Evolutionary conservation across 2,113 vertebrate genomes (phyloP), one percentile per base, ranked within the genome.

Genomic region (Heterotis niloticus): DNA sequence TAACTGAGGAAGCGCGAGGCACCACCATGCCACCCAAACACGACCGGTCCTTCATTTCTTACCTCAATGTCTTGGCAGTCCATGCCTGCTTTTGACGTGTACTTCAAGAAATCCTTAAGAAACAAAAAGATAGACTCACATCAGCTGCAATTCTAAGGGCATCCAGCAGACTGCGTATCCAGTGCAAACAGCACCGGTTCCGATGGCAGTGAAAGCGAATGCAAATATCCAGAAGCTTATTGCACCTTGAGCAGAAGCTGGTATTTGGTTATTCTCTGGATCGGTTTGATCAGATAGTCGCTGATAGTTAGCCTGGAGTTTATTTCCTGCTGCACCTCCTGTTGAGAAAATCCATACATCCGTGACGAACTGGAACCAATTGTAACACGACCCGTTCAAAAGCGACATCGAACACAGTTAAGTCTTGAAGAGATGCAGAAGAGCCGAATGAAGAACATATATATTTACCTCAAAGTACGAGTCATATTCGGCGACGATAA

Each of bases 221-320:
- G 20, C 60, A 17, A 52, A 12, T 24, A 62, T 26, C 18, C 26
- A 75, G 54, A 34, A 34, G 7, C 14, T 16, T 52, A 18, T 28
- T 75, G 29, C 51, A 98, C 97, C 96, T 99, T 99, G 64, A 99
- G 93, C 80, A 99, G 93, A 81, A 99, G 91, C 83, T 99, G 98
- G 82, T 99, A 99, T 65, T 98, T 99, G 75, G 97, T 99, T 91
- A 99, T 99, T 88, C 97, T 95, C 89, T 99, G 98, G 86, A 99
- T 95, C 52, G 98, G 98, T 90, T 99, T 99, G 87, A 99, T 99
- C 59, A 99, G 92, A 84, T 97, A 98, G 86, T 99, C 98, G 20
- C 94, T 98, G 82, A 99, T 94, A 1, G 95, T 95, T 88, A 99
- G 92, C 79, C 97, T 93, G 68, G 95, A 96, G 90, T 91, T 96